phyloP scores from a whole-genome alignment of 2,888 invertebrate species.

The Daptonema setosum region DNA sequence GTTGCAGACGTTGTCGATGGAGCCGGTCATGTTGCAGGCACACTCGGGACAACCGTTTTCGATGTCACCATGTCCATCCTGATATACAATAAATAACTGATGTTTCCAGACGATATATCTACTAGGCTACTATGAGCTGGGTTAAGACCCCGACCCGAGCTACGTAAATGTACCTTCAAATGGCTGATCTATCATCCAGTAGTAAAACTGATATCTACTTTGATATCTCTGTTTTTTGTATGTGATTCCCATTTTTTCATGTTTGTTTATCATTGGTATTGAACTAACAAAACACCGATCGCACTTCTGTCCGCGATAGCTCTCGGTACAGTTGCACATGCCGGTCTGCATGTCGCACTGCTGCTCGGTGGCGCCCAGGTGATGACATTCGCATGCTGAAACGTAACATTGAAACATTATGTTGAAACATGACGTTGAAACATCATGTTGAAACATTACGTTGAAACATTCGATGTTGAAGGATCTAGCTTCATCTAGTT shows the following conservation, averaged over 20 bases:
- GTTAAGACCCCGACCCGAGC: background rate
- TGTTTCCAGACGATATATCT: no score
- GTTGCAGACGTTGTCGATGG: slow-evolving; percentile 22
- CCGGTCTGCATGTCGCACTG: slow-evolving; percentile 47
- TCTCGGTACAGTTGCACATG: slow-evolving; percentile 28
- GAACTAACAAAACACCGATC: slow-evolving; percentile 25
- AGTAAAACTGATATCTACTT: no score
- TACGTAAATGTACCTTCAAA: background rate
- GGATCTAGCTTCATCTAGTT: no score
- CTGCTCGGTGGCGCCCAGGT: slow-evolving; percentile 45
- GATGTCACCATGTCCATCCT: slow-evolving; percentile 49
- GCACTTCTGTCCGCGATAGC: slow-evolving; percentile 30
- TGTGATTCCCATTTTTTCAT: no score
- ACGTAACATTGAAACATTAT: slow-evolving; percentile 11
- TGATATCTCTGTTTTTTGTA: no score
- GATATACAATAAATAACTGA: no score
- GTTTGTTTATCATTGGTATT: no score
- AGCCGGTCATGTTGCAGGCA: slow-evolving; percentile 31
- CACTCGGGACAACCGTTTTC: slow-evolving; percentile 55
- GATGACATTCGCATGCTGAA: slow-evolving; percentile 49
- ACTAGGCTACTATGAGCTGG: background rate
- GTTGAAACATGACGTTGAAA: no score
- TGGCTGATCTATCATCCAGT: background rate
- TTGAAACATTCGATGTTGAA: no score
- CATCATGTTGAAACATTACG: no score